Evolutionary conservation across 2,888 invertebrate genomes (phyloP).

Genomic region (Halocaridina rubra): DNA sequence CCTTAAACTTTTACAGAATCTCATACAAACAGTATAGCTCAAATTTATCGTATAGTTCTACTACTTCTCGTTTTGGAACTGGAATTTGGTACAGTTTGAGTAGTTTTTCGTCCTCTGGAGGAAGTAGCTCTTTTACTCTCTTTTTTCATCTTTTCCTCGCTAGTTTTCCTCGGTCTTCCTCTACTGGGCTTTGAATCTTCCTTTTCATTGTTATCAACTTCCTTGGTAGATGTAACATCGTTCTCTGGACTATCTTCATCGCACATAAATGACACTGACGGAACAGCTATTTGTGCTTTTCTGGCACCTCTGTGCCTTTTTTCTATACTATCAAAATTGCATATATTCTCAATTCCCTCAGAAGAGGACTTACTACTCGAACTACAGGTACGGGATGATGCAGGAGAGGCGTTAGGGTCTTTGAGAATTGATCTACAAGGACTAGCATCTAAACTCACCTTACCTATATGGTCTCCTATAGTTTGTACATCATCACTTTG

Average conservation of each 20-base stretch:
- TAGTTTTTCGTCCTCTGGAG: neutral
- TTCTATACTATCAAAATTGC: neutral
- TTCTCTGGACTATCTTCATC: neutral
- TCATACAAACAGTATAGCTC: too few relatives aligned
- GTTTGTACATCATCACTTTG: too few relatives aligned
- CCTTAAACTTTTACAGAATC: too few relatives aligned
- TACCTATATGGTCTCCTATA: neutral
- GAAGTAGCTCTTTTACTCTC: neutral
- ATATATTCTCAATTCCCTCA: neutral
- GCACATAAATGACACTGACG: too few relatives aligned
- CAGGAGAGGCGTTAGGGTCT: neutral
- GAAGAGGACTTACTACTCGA: neutral
- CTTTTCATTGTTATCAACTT: neutral
- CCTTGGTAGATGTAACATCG: too few relatives aligned
- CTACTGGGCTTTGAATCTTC: neutral
- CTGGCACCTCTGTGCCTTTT: neutral
- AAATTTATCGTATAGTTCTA: slow-evolving; percentile 18
- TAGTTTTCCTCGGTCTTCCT: neutral
- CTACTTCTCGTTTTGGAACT: neutral
- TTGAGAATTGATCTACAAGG: neutral
- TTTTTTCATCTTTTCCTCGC: neutral
- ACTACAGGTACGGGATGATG: neutral
- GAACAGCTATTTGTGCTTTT: neutral
- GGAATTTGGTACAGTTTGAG: neutral
- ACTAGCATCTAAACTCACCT: neutral